These are phyloP conservation scores for Scophthalmus maximus DNA, from an alignment of 2,113 vertebrate species.

Conservation along the genomic window DNA sequence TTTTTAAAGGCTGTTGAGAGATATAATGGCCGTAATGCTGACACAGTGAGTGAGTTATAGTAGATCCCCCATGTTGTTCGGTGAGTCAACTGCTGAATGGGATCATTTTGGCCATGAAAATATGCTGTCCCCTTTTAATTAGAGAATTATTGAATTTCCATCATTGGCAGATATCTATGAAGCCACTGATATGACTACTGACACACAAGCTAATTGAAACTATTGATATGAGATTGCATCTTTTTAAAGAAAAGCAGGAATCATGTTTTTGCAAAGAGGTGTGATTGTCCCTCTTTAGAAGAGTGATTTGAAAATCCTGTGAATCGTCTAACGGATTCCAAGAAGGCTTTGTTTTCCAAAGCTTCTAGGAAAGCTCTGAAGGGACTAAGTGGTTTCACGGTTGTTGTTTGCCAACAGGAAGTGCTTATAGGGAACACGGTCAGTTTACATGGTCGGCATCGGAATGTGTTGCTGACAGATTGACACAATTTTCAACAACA, in stretches of 20 bases:
- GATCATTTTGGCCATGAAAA: not conserved
- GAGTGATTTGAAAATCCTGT: slow-evolving; percentile 1
- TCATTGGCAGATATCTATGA: not conserved
- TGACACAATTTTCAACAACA: slow-evolving; percentile 45
- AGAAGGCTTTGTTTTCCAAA: slow-evolving; percentile 34
- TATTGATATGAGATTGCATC: no score
- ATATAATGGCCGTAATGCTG: slow-evolving; percentile 5
- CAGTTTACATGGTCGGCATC: slow-evolving; percentile 41
- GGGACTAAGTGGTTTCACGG: slow-evolving; percentile 44
- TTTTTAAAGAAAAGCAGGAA: no score
- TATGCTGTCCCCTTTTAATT: not conserved
- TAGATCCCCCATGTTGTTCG: not conserved
- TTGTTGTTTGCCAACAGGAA: slow-evolving; percentile 50
- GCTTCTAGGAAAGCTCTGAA: slow-evolving; percentile 44
- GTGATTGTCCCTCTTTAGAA: no score
- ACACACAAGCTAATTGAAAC: no score
- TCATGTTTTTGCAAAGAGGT: no score
- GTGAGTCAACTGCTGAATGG: not conserved
- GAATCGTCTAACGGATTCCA: slow-evolving; percentile 8
- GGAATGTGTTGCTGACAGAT: slow-evolving; percentile 58
- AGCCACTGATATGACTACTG: not conserved
- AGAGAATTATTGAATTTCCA: not conserved
- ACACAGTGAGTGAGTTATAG: not conserved
- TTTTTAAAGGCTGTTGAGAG: slow-evolving; percentile 6
- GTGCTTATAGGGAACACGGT: slow-evolving; percentile 23